Evolutionary conservation across 2,888 invertebrate genomes (phyloP).

Genomic region (Tetrapedia diversipes): DNA sequence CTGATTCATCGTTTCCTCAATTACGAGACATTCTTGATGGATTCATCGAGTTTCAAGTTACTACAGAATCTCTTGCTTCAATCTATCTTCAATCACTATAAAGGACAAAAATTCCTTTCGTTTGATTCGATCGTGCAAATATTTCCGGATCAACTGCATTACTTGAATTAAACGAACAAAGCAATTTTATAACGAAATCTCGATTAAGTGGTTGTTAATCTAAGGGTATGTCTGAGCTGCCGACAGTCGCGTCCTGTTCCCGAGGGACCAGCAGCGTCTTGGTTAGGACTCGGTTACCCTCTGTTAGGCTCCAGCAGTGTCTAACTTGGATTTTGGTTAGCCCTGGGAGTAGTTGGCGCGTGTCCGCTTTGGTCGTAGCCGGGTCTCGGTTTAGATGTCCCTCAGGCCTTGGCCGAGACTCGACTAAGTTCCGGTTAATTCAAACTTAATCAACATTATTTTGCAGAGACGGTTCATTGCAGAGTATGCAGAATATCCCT

Average conservation of each 20-base stretch:
- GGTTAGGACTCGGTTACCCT: conserved; percentile 30
- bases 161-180: not conserved
- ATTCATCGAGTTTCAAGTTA: too few relatives aligned
- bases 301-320: conserved; percentile 3
- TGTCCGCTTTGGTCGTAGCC: conserved; percentile 10
- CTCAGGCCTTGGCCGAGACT: conserved; percentile 1
- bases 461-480: conserved; percentile 1
- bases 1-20: too few relatives aligned
- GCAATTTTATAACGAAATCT: not conserved
- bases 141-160: too few relatives aligned
- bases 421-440: conserved; percentile 12
- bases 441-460: conserved; percentile 27
- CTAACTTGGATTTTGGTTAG: conserved; percentile 24
- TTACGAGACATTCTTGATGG: too few relatives aligned
- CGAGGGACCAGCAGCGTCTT: conserved; percentile 1
- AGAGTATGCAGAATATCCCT: not conserved
- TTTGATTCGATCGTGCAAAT: too few relatives aligned
- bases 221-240: not conserved
- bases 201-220: not conserved
- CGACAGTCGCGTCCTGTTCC: not conserved
- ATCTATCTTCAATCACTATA: too few relatives aligned
- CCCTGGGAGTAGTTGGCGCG: conserved; percentile 14
- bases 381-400: too few relatives aligned
- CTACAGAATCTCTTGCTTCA: too few relatives aligned
- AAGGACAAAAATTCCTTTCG: too few relatives aligned